A percentile compares a stretch with the other conserved stretches of the same genome.
These are phyloP conservation scores for Oppia nitens DNA, from an alignment of 1,140 invertebrate species.

Conservation along the genomic window DNA sequence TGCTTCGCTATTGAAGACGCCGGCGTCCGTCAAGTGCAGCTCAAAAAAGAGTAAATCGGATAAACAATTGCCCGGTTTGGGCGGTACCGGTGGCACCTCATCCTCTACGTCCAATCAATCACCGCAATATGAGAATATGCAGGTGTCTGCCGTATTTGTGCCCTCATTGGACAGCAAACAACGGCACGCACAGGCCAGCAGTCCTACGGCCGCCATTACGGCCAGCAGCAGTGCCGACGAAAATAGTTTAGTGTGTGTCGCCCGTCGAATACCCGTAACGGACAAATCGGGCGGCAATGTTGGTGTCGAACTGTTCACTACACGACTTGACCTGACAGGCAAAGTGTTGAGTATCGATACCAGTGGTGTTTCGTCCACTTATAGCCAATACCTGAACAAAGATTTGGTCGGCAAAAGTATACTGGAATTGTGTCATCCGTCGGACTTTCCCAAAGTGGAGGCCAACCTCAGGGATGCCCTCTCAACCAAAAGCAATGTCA, in stretches of 20 bases:
- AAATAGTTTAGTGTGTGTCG: slow-evolving; percentile 57
- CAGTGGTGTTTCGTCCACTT: slow-evolving; percentile 41
- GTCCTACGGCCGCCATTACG: neutral
- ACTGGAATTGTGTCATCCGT: slow-evolving; percentile 54
- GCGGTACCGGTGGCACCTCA: neutral
- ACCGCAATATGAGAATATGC: slow-evolving; percentile 55
- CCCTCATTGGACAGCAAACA: slow-evolving; percentile 9
- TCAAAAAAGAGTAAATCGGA: neutral
- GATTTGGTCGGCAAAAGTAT: slow-evolving; percentile 47
- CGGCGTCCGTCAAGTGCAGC: neutral
- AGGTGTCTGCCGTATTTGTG: slow-evolving; percentile 33
- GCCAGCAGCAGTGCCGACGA: slow-evolving; percentile 22
- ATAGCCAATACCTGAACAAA: slow-evolving; percentile 47
- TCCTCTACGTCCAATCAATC: slow-evolving; percentile 29
- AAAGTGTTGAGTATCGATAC: slow-evolving; percentile 62
- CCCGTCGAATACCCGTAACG: slow-evolving; percentile 57
- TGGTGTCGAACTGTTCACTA: slow-evolving; percentile 68
- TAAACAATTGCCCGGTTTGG: neutral
- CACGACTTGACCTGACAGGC: slow-evolving; percentile 66
- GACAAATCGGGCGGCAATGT: slow-evolving; percentile 44
- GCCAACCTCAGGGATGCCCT: slow-evolving; percentile 56
- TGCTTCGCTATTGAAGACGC: neutral
- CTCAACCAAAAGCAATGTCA: slow-evolving; percentile 40
- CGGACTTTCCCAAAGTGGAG: slow-evolving; percentile 49
- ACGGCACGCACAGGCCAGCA: neutral